phyloP scores from a whole-genome alignment of 2,113 vertebrate genomes.

The Sinocyclocheilus anshuiensis region DNA sequence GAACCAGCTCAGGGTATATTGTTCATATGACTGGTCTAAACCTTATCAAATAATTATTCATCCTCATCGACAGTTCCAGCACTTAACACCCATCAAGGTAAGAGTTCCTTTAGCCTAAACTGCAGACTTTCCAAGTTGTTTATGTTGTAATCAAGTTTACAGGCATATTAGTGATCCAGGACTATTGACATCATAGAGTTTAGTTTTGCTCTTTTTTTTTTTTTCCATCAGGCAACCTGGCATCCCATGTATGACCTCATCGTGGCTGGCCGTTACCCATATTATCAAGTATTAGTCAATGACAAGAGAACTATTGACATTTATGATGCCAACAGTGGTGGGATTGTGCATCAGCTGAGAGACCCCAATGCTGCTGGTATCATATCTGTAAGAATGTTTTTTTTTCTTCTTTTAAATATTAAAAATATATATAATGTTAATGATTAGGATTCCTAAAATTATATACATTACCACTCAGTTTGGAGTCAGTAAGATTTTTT shows the following conservation, averaged over 20 bases:
- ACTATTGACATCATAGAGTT: not conserved
- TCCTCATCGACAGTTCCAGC: conserved; percentile 92
- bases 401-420: not conserved
- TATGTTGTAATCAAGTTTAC: not conserved
- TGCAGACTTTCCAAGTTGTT: not conserved
- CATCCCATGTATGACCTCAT: conserved; percentile 91
- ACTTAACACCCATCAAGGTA: conserved; percentile 94
- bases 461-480: no score
- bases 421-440: not conserved
- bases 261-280: conserved; percentile 88
- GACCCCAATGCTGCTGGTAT: conserved; percentile 85
- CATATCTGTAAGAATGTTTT: conserved; percentile 82
- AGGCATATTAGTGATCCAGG: not conserved
- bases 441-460: no score
- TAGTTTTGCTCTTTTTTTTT: not conserved
- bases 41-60: conserved; percentile 86
- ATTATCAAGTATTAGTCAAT: conserved; percentile 75
- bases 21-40: conserved; percentile 84
- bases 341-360: conserved; percentile 83
- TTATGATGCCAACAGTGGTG: conserved; percentile 83
- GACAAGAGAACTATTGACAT: conserved; percentile 87
- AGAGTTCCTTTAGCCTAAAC: conserved; percentile 29
- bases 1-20: conserved; percentile 87
- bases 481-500: no score
- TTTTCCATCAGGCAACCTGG: conserved; percentile 84